These are phyloP conservation scores for Netelia virgata DNA, from an alignment of 2,888 invertebrate species.

Conservation along the genomic window DNA sequence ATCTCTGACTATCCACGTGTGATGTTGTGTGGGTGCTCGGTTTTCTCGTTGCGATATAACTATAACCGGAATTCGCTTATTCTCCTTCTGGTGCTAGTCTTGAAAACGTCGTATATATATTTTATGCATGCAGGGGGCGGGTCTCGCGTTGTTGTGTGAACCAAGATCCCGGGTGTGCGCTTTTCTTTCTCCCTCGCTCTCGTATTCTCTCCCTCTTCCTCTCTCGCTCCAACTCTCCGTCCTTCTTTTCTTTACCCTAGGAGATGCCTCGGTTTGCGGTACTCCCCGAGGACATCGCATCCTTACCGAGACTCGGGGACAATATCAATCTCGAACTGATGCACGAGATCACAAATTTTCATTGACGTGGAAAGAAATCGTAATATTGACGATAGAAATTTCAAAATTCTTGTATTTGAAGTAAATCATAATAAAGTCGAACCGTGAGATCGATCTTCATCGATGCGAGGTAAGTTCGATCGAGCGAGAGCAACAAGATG, in stretches of 20 bases:
- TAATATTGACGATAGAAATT: neutral
- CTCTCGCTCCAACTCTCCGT: neutral
- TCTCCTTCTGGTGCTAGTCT: slow-evolving; percentile 20
- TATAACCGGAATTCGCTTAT: slow-evolving; percentile 39
- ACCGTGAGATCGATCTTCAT: neutral
- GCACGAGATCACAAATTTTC: neutral
- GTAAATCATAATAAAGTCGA: neutral
- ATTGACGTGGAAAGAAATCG: neutral
- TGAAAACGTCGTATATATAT: neutral
- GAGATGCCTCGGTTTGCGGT: slow-evolving; percentile 20
- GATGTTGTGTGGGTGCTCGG: slow-evolving; percentile 50
- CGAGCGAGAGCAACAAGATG: neutral
- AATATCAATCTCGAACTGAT: slow-evolving; percentile 24
- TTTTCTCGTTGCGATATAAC: slow-evolving; percentile 49
- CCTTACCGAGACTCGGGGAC: neutral
- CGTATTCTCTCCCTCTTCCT: slow-evolving; percentile 11
- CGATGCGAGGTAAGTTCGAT: neutral
- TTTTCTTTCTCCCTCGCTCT: slow-evolving; percentile 31
- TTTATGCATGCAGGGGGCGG: slow-evolving; percentile 44
- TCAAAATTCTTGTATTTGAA: too few species aligned
- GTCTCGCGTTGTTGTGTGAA: slow-evolving; percentile 17
- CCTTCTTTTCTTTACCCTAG: neutral
- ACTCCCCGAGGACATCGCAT: neutral
- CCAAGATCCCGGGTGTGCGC: slow-evolving; percentile 1
- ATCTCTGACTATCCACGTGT: slow-evolving; percentile 2